phyloP scores from a whole-genome alignment of 2,888 invertebrate species.

The Ametastegia equiseti region DNA sequence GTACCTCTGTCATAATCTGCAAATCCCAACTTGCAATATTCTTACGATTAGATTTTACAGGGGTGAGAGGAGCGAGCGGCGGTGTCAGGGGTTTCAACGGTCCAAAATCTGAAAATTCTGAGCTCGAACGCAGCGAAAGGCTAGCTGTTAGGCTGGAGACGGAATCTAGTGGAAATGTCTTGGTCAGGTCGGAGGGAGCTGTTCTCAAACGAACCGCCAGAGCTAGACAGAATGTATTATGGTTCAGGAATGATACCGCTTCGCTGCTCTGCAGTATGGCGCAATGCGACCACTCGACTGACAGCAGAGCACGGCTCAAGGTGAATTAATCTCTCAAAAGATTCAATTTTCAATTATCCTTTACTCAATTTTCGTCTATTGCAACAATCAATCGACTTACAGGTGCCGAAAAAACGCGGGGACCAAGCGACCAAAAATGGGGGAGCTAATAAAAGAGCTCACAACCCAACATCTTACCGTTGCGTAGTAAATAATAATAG shows the following conservation, averaged over 20 bases:
- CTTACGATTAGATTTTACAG: slow-evolving; percentile 51
- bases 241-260: slow-evolving; percentile 69
- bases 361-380: not conserved
- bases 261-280: slow-evolving; percentile 70
- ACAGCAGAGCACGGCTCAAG: slow-evolving; percentile 58
- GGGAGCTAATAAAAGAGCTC: slow-evolving; percentile 57
- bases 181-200: slow-evolving; percentile 69
- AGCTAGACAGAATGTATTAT: slow-evolving; percentile 65
- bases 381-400: slow-evolving; percentile 55
- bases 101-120: slow-evolving; percentile 64
- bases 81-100: slow-evolving; percentile 64
- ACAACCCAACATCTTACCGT: slow-evolving; percentile 68
- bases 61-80: slow-evolving; percentile 66
- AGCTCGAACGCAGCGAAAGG: slow-evolving; percentile 60
- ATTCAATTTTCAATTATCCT: not conserved
- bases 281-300: slow-evolving; percentile 69
- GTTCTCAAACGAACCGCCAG: slow-evolving; percentile 68
- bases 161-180: slow-evolving; percentile 68
- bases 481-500: slow-evolving; percentile 69
- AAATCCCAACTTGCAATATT: not conserved
- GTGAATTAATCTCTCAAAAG: not conserved
- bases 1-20: not conserved
- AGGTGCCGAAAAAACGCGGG: slow-evolving; percentile 64
- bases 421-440: slow-evolving; percentile 59
- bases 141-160: slow-evolving; percentile 64